These are phyloP conservation scores for Halcyon badia DNA, from an alignment of 2,797 vertebrate genomes.

Conservation along the genomic window DNA sequence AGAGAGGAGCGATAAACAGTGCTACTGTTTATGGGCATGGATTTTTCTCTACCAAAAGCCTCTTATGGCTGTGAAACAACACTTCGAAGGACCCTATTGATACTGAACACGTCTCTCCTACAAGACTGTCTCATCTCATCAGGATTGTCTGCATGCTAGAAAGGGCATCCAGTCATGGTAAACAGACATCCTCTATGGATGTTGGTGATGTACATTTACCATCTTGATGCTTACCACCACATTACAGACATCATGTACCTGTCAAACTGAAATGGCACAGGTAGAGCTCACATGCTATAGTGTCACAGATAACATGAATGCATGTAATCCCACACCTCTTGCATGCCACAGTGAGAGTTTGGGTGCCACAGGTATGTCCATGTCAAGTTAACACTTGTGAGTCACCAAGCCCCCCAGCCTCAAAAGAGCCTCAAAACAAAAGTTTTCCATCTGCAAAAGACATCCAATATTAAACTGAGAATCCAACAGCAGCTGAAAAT, in stretches of 20 bases:
- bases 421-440: too few relatives aligned
- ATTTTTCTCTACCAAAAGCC: background rate
- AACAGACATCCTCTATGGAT: fast-evolving
- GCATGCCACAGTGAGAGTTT: fast-evolving
- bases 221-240: fast-evolving
- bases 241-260: fast-evolving
- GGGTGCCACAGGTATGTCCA: background rate
- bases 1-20: background rate
- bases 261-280: background rate
- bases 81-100: fast-evolving
- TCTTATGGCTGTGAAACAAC: background rate
- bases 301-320: background rate
- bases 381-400: fast-evolving
- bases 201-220: background rate
- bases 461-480: background rate
- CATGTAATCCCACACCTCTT: background rate
- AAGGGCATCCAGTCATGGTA: background rate
- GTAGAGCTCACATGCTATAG: fast-evolving
- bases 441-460: background rate
- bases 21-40: background rate
- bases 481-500: background rate
- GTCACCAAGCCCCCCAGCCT: background rate
- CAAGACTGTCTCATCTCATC: too few relatives aligned
- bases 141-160: background rate
- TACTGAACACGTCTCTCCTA: background rate